Base-by-base conservation (phyloP, 2,797 vertebrate genomes). In the Holocentrus rufus region DNA sequence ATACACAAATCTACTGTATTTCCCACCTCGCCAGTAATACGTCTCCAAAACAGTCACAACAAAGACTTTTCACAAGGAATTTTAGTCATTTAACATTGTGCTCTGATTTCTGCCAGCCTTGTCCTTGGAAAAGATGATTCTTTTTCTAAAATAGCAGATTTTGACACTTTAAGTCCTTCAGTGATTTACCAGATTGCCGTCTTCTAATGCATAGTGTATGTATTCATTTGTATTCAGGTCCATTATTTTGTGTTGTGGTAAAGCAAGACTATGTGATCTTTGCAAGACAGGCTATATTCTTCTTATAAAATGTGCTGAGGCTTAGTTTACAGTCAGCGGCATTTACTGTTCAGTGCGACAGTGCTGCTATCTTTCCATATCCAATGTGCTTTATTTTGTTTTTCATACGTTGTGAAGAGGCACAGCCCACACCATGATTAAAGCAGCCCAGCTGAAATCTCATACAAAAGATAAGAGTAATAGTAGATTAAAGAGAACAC, bases 41-140 rank as follows among this genome's bases (percentile, higher is more conserved):
- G 11, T 70, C 57, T 74, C 73, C 20, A 27, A 58, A 82, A 73
- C 55, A 61, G 23, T 77, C 47, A 61, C 30, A 78, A 73, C 57
- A 72, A 80, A 69, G 58, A 63, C 60, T 22, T 61, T 68, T 78
- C 30, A 65, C 14, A 55, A 46, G 17, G 44, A 73, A 62, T 65
- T 67, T 46, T 47, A 46, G 34, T 46, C 39, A 56, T 65, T 72
- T 52, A 64, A 76, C 30, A 53, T 54, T 39, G n/a, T 42, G 46
- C 60, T 76, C 63, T 71, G n/a, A 79, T 79, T 54, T 50, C 17
- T 72, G 50, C 22, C 56, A 58, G 23, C 42, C 49, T 66, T 1
- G 7, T 31, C 15, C 63, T 57, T n/a, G 30, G n/a, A 44, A 67
- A 22, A 22, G 52, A 27, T 1, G 2, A 25, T 4, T 62, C 39